phyloP scores from a whole-genome alignment of 1,140 invertebrate genomes.

The Drosophila kanapiae region DNA sequence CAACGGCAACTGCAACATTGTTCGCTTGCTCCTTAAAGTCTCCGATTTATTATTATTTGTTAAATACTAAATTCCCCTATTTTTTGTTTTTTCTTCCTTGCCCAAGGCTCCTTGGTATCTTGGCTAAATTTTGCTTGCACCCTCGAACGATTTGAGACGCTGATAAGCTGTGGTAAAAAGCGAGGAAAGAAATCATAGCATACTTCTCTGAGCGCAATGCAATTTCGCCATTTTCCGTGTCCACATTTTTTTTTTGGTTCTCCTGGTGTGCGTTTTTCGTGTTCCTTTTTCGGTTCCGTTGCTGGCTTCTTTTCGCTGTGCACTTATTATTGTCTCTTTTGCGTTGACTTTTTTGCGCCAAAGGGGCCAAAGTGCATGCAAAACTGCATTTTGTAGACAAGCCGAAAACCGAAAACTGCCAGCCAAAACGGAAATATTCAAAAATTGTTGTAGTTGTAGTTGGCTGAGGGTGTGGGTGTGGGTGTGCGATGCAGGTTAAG shows the following conservation, averaged over 20 bases:
- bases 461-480: not conserved
- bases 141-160: slow-evolving; percentile 54
- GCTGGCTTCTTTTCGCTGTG: slow-evolving; percentile 26
- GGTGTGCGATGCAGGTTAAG: not conserved
- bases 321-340: slow-evolving; percentile 61
- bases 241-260: slow-evolving; percentile 21
- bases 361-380: slow-evolving; percentile 69
- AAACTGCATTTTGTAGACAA: slow-evolving; percentile 81
- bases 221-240: slow-evolving; percentile 57
- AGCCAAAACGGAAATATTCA: slow-evolving; percentile 82
- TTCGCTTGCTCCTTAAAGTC: slow-evolving; percentile 6
- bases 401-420: slow-evolving; percentile 69
- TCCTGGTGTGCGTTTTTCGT: not conserved
- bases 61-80: not conserved
- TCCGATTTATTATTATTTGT: slow-evolving; percentile 13
- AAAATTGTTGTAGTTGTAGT: slow-evolving; percentile 66
- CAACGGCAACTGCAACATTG: slow-evolving; percentile 4
- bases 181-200: slow-evolving; percentile 43
- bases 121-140: slow-evolving; percentile 58
- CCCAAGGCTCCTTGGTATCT: slow-evolving; percentile 50
- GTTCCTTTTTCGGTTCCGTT: slow-evolving; percentile 14
- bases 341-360: slow-evolving; percentile 28
- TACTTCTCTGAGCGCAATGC: slow-evolving; percentile 50
- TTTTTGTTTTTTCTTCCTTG: not conserved
- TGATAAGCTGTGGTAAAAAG: slow-evolving; percentile 58